Base-by-base conservation (phyloP, 2,888 invertebrate genomes). In the Apodemia duryi region DNA sequence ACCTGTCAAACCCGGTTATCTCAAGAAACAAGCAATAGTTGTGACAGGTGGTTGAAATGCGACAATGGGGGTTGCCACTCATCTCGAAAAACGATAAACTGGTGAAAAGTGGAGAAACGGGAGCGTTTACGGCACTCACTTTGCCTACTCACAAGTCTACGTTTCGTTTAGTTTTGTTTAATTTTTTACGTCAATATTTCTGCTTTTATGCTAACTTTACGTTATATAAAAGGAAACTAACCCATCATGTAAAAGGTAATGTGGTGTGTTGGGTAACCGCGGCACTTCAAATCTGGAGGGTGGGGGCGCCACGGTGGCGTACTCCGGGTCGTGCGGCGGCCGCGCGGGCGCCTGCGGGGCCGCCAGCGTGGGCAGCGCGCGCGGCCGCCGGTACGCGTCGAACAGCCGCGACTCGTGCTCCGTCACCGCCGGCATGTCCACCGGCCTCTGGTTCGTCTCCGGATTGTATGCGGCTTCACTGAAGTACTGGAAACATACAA, bases 391-490 rank as follows among this genome's bases (percentile, higher is more conserved):
- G 77, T 90, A 89, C 70, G 88, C 88, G 77, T 93, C 85, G 84
- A 93, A 85, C 84, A 91, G 84, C 81, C 87, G 83, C 75, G 91
- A 91, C 80, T 82, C 93, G 84, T 82, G 93, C 79, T 83, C 93
- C 70, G 84, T 85, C 72, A 86, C 86, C 74, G 82, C 89, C 74
- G 82, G 91, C 91, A 92, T 86, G 64, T 92, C 91, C 73, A 91
- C 79, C 6, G 87, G 91, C 68, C 94, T 92, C 82, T 95, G 96
- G 87, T 97, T 97, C 73, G 96, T 95, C 85, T 96, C 96, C 61
- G 98, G 97, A 82, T 97, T 96, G 84, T 98, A 97, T 32, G 98
- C 98, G 71, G 97, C 97, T 82, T 96, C 96, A 73, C 97, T 95
- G 86, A 97, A 98, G 89, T 97, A 97, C 97, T 97, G 88, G 21